Evolutionary conservation across 2,113 vertebrate species (phyloP).

Genomic region (Caracal caracal): DNA sequence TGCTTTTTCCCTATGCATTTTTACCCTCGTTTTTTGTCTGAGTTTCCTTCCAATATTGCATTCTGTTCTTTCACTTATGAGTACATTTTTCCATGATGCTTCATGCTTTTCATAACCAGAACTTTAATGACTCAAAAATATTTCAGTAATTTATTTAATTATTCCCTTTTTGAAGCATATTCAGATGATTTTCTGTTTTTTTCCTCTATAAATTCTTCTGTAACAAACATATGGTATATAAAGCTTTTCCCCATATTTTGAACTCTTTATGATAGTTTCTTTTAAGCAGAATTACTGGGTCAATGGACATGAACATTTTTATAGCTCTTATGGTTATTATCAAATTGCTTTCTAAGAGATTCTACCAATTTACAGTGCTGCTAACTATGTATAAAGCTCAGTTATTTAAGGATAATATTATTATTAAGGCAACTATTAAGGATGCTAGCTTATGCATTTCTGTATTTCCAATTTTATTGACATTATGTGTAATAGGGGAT

Average conservation of each 20-base stretch:
- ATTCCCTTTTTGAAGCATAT: neutral
- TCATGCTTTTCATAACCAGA: neutral
- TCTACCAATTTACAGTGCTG: neutral
- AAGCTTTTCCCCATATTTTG: neutral
- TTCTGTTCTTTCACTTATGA: neutral
- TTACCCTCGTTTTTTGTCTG: fast-evolving
- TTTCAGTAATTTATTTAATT: neutral
- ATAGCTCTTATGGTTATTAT: slow-evolving; percentile 27
- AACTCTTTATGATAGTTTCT: slow-evolving; percentile 10
- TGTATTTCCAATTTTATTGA: slow-evolving; percentile 2
- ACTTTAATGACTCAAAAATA: slow-evolving; percentile 25
- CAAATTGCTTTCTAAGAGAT: slow-evolving; percentile 48
- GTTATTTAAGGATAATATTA: neutral
- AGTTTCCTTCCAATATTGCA: neutral
- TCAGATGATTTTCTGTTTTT: neutral
- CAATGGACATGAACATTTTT: slow-evolving; percentile 11
- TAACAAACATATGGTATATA: neutral
- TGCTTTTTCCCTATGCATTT: neutral
- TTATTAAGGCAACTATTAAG: slow-evolving; percentile 1
- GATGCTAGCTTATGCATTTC: neutral
- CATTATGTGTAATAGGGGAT: neutral
- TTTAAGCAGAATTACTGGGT: neutral
- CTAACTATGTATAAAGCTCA: neutral
- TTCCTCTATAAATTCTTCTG: neutral
- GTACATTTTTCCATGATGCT: neutral